phyloP scores from a whole-genome alignment of 2,888 invertebrate genomes.

The Ecdyonurus torrentis region DNA sequence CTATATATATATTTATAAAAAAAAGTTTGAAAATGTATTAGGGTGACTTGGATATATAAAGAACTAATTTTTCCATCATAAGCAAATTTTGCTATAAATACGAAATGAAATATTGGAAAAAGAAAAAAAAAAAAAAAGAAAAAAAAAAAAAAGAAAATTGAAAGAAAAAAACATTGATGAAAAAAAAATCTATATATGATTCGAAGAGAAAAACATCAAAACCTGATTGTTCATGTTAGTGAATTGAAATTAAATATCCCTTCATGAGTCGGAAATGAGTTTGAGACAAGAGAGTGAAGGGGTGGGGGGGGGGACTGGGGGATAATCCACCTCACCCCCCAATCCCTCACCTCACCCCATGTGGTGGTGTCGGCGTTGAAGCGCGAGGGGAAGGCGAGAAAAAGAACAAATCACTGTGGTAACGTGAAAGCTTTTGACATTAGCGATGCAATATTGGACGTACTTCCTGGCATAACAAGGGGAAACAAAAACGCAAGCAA shows the following conservation, averaged over 20 bases:
- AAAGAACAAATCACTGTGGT: neutral
- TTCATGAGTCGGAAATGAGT: slow-evolving; percentile 3
- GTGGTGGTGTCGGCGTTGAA: no score
- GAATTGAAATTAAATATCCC: slow-evolving; percentile 2
- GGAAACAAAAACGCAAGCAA: neutral
- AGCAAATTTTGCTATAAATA: neutral
- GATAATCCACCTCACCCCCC: no score
- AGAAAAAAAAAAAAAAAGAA: neutral
- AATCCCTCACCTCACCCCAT: no score
- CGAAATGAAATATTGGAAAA: neutral
- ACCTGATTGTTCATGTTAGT: neutral
- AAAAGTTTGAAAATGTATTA: neutral
- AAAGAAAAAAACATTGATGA: neutral
- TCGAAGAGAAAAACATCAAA: neutral
- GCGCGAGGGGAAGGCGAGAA: neutral
- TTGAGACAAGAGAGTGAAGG: slow-evolving; percentile 1
- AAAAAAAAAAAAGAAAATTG: neutral
- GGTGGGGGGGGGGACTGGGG: neutral
- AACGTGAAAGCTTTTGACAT: neutral
- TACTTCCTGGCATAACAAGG: neutral
- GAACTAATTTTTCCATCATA: neutral
- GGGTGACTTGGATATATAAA: neutral
- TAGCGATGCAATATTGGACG: neutral
- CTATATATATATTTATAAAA: neutral
- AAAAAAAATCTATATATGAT: neutral